Evolutionary conservation across 1,140 invertebrate species (phyloP).

Genomic region (Himalopsyche phryganea): DNA sequence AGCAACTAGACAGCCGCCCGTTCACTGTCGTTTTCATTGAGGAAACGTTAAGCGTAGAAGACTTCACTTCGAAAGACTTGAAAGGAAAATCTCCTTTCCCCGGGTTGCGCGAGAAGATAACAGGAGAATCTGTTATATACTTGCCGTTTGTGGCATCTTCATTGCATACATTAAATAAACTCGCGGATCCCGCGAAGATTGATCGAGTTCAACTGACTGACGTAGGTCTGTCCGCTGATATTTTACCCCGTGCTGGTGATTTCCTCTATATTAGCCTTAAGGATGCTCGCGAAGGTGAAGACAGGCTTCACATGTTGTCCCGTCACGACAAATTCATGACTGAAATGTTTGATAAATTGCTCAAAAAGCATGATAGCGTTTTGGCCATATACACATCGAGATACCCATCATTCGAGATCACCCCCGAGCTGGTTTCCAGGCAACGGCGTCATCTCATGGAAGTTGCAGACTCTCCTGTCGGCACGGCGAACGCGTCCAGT

Average conservation of each 20-base stretch:
- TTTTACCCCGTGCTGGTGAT: constrained; percentile 38
- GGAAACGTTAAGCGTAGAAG: constrained; percentile 48
- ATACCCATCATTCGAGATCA: constrained; percentile 34
- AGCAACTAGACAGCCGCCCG: constrained; percentile 37
- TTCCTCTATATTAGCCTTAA: constrained; percentile 45
- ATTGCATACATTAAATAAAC: constrained; percentile 37
- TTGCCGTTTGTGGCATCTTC: constrained; percentile 41
- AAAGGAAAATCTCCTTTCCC: constrained; percentile 42
- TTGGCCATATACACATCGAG: constrained; percentile 45
- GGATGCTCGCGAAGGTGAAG: constrained; percentile 46
- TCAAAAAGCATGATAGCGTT: constrained; percentile 38
- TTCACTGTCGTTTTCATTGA: constrained; percentile 46
- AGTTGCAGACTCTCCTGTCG: not conserved
- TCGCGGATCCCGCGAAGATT: constrained; percentile 39
- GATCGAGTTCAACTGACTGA: constrained; percentile 42
- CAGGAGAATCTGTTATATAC: constrained; percentile 37
- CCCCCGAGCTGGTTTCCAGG: not conserved
- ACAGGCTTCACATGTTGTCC: constrained; percentile 40
- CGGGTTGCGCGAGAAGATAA: constrained; percentile 40
- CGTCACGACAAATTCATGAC: constrained; percentile 49
- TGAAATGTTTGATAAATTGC: constrained; percentile 40
- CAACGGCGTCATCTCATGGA: constrained; percentile 11
- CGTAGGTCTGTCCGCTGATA: constrained; percentile 42
- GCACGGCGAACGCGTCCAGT: not conserved
- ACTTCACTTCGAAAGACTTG: constrained; percentile 43